Percentiles rank a stretch among this genome's conserved stretches.
These are phyloP conservation scores for Hirtodrosophila alboralis DNA, from an alignment of 2,888 invertebrate genomes.

Conservation along the genomic window DNA sequence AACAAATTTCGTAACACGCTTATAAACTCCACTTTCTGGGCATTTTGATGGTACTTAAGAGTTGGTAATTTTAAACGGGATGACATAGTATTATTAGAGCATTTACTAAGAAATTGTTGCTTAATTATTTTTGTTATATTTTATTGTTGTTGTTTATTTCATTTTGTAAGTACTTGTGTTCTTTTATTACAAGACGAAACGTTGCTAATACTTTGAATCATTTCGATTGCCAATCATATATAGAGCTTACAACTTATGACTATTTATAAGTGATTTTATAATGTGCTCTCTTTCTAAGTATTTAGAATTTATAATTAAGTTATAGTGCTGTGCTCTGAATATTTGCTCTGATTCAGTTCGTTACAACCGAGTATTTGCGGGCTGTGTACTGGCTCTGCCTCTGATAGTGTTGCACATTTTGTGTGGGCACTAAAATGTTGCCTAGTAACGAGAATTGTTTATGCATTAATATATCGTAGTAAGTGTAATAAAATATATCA, in stretches of 20 bases:
- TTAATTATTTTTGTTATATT: conserved; percentile 4
- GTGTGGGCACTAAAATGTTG: conserved; percentile 81
- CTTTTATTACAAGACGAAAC: conserved; percentile 29
- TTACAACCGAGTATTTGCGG: conserved; percentile 83
- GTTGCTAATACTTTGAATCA: conserved; percentile 67
- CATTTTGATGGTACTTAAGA: conserved; percentile 40
- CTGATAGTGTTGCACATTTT: conserved; percentile 84
- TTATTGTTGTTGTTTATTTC: conserved; percentile 8
- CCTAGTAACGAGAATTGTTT: conserved; percentile 75
- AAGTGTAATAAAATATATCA: conserved; percentile 20
- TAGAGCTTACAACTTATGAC: conserved; percentile 76
- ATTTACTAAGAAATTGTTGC: conserved; percentile 15
- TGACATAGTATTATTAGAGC: conserved; percentile 31
- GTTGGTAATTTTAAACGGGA: neutral
- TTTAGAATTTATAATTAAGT: conserved; percentile 42
- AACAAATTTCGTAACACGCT: conserved; percentile 57
- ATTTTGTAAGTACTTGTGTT: conserved; percentile 30
- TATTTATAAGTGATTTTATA: conserved; percentile 50
- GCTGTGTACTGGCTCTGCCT: conserved; percentile 83
- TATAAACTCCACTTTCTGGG: conserved; percentile 82
- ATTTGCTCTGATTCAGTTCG: conserved; percentile 66
- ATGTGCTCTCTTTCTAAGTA: conserved; percentile 43
- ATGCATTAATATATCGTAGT: conserved; percentile 63
- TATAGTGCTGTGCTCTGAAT: conserved; percentile 39
- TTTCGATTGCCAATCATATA: conserved; percentile 41